Evolutionary conservation across 2,797 vertebrate species (phyloP), one percentile per base, ranked within the genome.

Genomic region (Semotilus atromaculatus): DNA sequence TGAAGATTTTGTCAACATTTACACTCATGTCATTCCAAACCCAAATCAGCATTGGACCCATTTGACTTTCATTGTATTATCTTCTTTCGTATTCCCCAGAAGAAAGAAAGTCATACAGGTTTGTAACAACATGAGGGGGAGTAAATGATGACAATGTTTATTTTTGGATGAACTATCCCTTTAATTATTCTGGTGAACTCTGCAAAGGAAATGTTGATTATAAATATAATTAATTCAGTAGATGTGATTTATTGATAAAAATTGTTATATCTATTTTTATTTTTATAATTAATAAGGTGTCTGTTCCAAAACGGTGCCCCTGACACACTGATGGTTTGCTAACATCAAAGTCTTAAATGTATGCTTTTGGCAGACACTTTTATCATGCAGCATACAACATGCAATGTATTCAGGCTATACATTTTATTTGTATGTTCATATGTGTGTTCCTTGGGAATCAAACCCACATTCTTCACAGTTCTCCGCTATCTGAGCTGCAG

Each of bases 351-450:
- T 55, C 51, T 60, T 43, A 40, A 62, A 62, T 40, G 14, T 9
- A 60, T 77, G 55, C 14, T 60, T 19, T 77, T 40, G 53, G 36
- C 74, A 29, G n/a, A 40, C 4, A 40, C 4, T 60, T 58, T 60
- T 34, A 48, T 66, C 38, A 66, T 34, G 31, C 26, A 66, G 45
- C 26, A 79, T 34, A 45, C 38, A 79, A 79, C 77, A 66, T 16
- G 16, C 8, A 66, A 23, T 80, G 77, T 21, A 14, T 66, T 45
- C 26, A 34, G 62, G 62, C 77, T 21, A 80, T 66, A 45, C 13
- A 66, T 80, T 40, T 43, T 62, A 60, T 75, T 31, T 23, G 29
- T n/a, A 23, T 74, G 53, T 77, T 60, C 40, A 60, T 77, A n/a
- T 60, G 53, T 29, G 53, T 60, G 53, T 60, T 60, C 16, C 55